Evolutionary conservation across 2,888 invertebrate genomes (phyloP).

Genomic region (Rhimphoctona megacephalus): DNA sequence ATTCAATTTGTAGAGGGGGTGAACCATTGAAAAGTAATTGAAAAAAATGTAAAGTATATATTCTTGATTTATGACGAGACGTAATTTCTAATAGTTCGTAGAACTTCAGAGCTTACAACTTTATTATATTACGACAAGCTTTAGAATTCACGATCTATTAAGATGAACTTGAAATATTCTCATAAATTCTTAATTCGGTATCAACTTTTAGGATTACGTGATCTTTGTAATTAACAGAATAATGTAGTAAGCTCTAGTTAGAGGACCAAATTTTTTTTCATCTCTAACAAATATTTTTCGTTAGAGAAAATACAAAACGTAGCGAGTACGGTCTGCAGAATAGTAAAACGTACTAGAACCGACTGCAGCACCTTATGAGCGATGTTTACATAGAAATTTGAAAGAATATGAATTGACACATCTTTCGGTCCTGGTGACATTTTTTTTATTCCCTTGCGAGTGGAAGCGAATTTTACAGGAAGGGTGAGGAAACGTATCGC

Average conservation of each 20-base stretch:
- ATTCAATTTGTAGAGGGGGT: neutral
- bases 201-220: neutral
- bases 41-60: neutral
- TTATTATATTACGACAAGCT: too few species aligned
- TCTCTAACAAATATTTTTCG: neutral
- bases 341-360: neutral
- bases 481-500: neutral
- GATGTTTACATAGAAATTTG: conserved; percentile 20
- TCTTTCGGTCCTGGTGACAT: neutral
- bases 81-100: too few species aligned
- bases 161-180: too few species aligned
- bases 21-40: neutral
- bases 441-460: conserved; percentile 4
- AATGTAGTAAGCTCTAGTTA: too few species aligned
- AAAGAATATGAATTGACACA: conserved; percentile 32
- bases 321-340: neutral
- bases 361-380: conserved; percentile 6
- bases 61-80: neutral
- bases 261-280: neutral
- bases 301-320: neutral
- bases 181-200: neutral
- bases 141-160: neutral
- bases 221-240: too few species aligned
- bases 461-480: conserved; percentile 1
- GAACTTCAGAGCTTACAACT: too few species aligned